Conservation (phyloP, 1,140 invertebrate species). For the Neodiprion virginianus region DNA sequence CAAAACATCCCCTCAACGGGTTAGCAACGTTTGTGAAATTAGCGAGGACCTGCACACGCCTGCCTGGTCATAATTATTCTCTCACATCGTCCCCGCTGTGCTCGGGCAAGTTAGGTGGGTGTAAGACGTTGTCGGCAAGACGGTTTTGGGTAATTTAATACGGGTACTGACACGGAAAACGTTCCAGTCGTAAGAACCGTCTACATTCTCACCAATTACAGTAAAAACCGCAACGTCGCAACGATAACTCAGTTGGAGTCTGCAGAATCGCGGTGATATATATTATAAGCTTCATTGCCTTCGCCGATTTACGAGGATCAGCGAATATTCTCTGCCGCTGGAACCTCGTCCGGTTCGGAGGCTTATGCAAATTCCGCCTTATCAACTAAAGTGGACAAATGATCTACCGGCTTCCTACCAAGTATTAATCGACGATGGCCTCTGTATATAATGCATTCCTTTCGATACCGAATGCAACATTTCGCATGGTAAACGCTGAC, state of each 20-base stretch:
- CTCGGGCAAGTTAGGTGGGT: too few species aligned
- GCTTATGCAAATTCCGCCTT: not conserved
- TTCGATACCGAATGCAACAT: too few species aligned
- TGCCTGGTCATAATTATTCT: too few species aligned
- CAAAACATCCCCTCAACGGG: too few species aligned
- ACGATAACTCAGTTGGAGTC: not conserved
- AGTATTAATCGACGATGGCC: too few species aligned
- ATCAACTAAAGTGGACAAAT: not conserved
- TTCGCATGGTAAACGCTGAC: too few species aligned
- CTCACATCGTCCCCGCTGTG: too few species aligned
- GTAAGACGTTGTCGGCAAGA: too few species aligned
- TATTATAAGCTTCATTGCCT: not conserved
- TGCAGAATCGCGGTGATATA: not conserved
- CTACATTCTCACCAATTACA: not conserved
- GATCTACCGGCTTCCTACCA: too few species aligned
- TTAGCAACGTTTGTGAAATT: too few species aligned
- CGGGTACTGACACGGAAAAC: not conserved
- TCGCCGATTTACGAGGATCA: not conserved
- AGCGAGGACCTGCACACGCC: too few species aligned
- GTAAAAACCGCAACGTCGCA: not conserved
- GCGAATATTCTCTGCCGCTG: not conserved
- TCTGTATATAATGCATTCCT: too few species aligned
- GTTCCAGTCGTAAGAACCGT: not conserved
- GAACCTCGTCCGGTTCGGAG: not conserved
- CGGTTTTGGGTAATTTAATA: not conserved